phyloP scores from a whole-genome alignment of 1,140 invertebrate genomes.

The Heliothis subflexa region DNA sequence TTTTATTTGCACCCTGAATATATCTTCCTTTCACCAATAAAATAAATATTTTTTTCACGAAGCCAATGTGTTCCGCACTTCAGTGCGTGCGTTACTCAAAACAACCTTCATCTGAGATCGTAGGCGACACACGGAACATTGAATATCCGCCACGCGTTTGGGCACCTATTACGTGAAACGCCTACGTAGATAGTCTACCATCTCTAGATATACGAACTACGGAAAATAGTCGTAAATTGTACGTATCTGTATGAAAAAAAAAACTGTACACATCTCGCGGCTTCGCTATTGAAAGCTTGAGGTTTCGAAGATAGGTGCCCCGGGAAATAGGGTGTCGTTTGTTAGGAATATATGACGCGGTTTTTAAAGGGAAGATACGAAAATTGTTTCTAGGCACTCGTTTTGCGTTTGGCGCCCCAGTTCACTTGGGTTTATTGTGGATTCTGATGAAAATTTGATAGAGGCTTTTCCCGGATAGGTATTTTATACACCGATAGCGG shows the following conservation, averaged over 20 bases:
- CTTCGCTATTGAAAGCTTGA: conserved; percentile 40
- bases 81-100: conserved; percentile 29
- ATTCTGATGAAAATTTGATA: conserved; percentile 41
- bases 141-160: conserved; percentile 45
- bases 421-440: conserved; percentile 24
- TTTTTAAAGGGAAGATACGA: conserved; percentile 28
- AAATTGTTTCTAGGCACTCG: conserved; percentile 43
- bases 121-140: conserved; percentile 26
- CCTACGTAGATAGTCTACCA: conserved; percentile 35
- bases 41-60: conserved; percentile 6
- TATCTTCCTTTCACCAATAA: neutral
- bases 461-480: conserved; percentile 24
- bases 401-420: conserved; percentile 19
- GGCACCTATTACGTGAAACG: conserved; percentile 50
- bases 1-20: neutral
- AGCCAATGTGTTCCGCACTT: conserved; percentile 5
- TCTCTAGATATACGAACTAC: conserved; percentile 48
- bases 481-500: conserved; percentile 20
- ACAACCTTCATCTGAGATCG: conserved; percentile 40
- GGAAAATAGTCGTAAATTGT: conserved; percentile 52
- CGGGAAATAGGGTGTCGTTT: conserved; percentile 44
- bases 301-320: conserved; percentile 45
- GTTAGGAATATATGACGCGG: conserved; percentile 40
- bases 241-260: conserved; percentile 48
- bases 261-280: conserved; percentile 38